phyloP scores from a whole-genome alignment of 2,113 vertebrate species.

The Shinisaurus crocodilurus region DNA sequence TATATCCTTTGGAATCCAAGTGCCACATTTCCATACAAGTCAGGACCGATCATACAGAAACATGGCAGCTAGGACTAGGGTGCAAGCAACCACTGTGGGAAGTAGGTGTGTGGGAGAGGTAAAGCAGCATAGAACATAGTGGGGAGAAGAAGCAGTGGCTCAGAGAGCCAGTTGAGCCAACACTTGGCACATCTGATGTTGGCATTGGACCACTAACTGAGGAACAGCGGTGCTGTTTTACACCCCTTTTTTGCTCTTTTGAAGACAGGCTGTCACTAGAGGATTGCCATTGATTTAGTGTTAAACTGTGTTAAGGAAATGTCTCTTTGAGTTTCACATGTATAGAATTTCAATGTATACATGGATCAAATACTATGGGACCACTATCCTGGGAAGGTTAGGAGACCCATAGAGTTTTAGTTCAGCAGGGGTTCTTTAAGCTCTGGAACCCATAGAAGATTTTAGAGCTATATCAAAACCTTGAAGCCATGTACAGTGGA shows the following conservation, averaged over 20 bases:
- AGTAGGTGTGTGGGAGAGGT: neutral
- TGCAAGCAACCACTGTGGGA: neutral
- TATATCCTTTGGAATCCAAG: neutral
- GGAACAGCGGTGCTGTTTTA: neutral
- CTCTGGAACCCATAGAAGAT: neutral
- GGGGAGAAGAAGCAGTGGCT: neutral
- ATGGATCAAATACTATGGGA: neutral
- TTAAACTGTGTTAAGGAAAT: neutral
- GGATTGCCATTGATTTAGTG: neutral
- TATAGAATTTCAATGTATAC: neutral
- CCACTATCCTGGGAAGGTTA: neutral
- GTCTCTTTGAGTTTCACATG: neutral
- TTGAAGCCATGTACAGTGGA: neutral
- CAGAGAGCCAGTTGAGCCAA: neutral
- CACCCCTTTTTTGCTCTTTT: neutral
- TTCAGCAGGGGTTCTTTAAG: conserved; percentile 20
- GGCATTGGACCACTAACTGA: neutral
- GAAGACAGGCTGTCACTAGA: neutral
- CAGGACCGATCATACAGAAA: neutral
- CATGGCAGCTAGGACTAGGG: neutral
- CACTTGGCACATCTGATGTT: neutral
- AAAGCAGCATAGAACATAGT: neutral
- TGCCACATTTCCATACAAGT: neutral
- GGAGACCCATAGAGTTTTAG: neutral
- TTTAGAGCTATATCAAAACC: conserved; percentile 37